These are phyloP conservation scores for Nymphalis c-album DNA, from an alignment of 2,888 invertebrate genomes.

Conservation along the genomic window DNA sequence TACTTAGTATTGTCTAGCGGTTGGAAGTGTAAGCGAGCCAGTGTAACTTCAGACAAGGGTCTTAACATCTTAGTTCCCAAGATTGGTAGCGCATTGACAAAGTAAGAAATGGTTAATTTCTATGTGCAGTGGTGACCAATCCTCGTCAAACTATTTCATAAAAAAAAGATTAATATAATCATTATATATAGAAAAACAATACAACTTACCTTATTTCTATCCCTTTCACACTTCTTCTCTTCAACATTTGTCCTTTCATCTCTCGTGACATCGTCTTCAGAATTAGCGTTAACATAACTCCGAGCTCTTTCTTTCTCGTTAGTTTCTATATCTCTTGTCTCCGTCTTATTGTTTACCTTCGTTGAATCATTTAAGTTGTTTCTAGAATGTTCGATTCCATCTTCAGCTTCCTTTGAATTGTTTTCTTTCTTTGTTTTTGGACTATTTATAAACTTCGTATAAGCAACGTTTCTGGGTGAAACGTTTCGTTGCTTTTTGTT, in stretches of 20 bases:
- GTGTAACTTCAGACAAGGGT: too few relatives aligned
- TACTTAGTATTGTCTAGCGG: too few relatives aligned
- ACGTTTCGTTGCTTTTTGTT: slow-evolving; percentile 9
- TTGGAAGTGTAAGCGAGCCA: too few relatives aligned
- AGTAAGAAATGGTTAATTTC: too few relatives aligned
- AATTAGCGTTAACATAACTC: background rate
- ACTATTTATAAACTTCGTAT: background rate
- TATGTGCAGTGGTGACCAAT: too few relatives aligned
- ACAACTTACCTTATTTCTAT: slow-evolving; percentile 4
- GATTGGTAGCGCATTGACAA: too few relatives aligned
- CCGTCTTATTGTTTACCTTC: background rate
- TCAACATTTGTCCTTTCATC: background rate
- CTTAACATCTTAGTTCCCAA: too few relatives aligned
- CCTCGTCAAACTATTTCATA: too few relatives aligned
- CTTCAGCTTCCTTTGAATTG: background rate
- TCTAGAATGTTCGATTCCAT: background rate
- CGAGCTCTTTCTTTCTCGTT: slow-evolving; percentile 12
- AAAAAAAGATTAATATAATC: too few relatives aligned
- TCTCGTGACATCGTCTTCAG: background rate
- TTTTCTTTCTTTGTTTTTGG: background rate
- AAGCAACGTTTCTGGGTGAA: slow-evolving; percentile 14
- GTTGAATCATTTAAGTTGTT: background rate
- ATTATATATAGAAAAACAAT: too few relatives aligned
- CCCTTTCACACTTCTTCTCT: background rate
- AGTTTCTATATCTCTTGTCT: background rate